phyloP scores from a whole-genome alignment of 1,140 invertebrate genomes.

The Trichoplusia ni region DNA sequence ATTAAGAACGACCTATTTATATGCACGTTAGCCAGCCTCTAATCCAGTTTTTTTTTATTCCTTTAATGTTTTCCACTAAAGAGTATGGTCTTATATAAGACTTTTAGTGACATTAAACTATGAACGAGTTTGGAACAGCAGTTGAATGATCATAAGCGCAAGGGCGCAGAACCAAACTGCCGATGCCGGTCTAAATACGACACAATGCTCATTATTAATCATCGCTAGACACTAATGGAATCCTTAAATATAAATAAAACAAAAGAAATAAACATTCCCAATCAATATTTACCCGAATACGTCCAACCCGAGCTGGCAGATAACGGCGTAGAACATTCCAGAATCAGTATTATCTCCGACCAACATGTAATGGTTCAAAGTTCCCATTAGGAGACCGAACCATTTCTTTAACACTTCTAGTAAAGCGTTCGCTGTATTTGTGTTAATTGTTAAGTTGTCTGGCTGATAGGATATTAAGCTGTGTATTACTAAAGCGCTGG shows the following conservation, averaged over 20 bases:
- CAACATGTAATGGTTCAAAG: conserved; percentile 56
- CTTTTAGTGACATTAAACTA: too few species aligned
- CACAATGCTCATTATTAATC: too few species aligned
- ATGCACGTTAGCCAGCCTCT: too few species aligned
- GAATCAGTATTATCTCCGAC: conserved; percentile 45
- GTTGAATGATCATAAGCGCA: too few species aligned
- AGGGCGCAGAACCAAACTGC: too few species aligned
- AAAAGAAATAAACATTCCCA: neutral
- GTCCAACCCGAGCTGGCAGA: conserved; percentile 61
- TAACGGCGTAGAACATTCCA: conserved; percentile 58
- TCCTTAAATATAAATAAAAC: neutral
- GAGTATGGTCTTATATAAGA: too few species aligned
- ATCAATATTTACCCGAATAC: conserved; percentile 51
- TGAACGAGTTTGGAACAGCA: too few species aligned
- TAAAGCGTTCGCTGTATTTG: conserved; percentile 45
- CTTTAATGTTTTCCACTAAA: too few species aligned
- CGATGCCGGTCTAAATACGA: too few species aligned
- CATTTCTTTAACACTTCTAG: conserved; percentile 58
- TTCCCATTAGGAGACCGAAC: conserved; percentile 53
- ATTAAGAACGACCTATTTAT: too few species aligned
- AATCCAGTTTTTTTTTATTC: too few species aligned
- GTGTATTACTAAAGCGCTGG: conserved; percentile 64
- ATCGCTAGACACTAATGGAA: too few species aligned
- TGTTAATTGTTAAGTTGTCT: conserved; percentile 45
- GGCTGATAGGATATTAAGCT: conserved; percentile 68